A percentile compares a stretch with the other conserved stretches of the same genome.
Evolutionary conservation across 2,888 invertebrate genomes (phyloP).

Genomic region (Cataglyphis livida): DNA sequence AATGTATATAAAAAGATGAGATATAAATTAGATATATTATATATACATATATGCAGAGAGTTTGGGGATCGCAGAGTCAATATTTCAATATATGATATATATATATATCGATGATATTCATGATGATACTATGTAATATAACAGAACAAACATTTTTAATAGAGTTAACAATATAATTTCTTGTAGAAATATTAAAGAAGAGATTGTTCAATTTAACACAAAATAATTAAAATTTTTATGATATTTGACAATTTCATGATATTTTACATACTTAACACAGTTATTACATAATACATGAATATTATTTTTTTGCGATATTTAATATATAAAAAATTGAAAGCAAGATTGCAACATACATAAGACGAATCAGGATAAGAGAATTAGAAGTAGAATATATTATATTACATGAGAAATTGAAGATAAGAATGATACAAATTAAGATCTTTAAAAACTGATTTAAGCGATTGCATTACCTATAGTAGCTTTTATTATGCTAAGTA

Average conservation of each 20-base stretch:
- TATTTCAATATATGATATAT: background rate
- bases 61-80: background rate
- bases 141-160: background rate
- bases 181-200: background rate
- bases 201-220: background rate
- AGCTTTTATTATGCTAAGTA: background rate
- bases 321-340: background rate
- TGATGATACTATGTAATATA: background rate
- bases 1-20: background rate
- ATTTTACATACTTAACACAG: background rate
- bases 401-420: background rate
- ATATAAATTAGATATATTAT: background rate
- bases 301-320: background rate
- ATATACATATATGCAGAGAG: background rate
- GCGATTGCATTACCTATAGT: constrained; percentile 8
- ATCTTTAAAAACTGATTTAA: background rate
- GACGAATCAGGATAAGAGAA: background rate
- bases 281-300: background rate
- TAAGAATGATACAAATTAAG: background rate
- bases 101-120: background rate
- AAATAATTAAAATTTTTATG: background rate
- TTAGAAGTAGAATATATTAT: background rate
- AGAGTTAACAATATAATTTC: background rate
- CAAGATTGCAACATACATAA: background rate
- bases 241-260: too few relatives aligned